Evolutionary conservation across 2,888 invertebrate genomes (phyloP).

Genomic region (Parapristionchus giblindavisi): DNA sequence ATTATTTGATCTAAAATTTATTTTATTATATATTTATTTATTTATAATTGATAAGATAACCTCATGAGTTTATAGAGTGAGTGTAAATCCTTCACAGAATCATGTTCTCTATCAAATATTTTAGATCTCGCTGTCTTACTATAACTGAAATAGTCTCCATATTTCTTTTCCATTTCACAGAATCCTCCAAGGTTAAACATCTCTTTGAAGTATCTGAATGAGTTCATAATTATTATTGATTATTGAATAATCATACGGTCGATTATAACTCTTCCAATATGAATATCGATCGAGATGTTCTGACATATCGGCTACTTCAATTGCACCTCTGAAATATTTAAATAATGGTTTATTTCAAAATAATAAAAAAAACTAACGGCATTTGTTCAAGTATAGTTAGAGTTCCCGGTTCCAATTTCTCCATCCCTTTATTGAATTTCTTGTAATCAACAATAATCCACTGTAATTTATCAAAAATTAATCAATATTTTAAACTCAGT

Average conservation of each 20-base stretch:
- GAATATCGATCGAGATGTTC: not conserved
- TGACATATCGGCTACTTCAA: conserved; percentile 25
- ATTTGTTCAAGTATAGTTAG: conserved; percentile 16
- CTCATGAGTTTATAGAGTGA: conserved; percentile 11
- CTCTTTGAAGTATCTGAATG: not conserved
- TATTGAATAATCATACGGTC: conserved; percentile 15
- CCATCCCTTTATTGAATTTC: conserved; percentile 2
- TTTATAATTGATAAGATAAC: not conserved
- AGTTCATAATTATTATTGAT: no score
- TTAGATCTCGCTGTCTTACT: conserved; percentile 16
- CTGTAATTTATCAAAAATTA: not conserved
- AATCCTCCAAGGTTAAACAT: conserved; percentile 3
- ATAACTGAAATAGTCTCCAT: conserved; percentile 32
- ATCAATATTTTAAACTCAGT: no score
- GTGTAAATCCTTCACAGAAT: conserved; percentile 1
- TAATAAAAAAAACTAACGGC: not conserved
- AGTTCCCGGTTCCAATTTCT: not conserved
- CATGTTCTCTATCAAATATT: conserved; percentile 26
- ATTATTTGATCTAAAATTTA: conserved; percentile 5
- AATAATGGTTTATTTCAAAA: not conserved
- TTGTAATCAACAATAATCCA: conserved; percentile 33
- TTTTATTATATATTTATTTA: not conserved
- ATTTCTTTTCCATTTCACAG: conserved; percentile 20
- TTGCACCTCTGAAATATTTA: not conserved
- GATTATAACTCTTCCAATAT: conserved; percentile 27